Evolutionary conservation across 1,140 invertebrate genomes (phyloP), one percentile per base, ranked within the genome.

Genomic region (Ips nitidus): DNA sequence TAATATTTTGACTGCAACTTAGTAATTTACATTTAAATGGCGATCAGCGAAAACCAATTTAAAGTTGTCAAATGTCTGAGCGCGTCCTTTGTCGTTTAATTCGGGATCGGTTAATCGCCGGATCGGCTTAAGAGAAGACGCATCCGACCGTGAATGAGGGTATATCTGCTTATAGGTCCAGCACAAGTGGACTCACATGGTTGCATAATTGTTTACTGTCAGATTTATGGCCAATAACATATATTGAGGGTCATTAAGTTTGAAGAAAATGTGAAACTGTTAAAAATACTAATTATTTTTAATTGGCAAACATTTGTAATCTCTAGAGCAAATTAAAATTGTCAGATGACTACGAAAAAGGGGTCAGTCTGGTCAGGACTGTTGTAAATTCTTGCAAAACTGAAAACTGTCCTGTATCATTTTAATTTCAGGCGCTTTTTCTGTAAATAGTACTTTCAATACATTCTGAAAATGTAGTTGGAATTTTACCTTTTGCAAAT

Each of bases 41-140:
- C 72, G 76, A 77, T 78, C 76, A 72, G 60, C 71, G 74, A 75
- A 79, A 80, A 78, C 75, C 78, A 80, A 80, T 80, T 80, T 80
- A 79, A 79, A 80, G 74, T 80, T 80, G 78, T 80, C 78, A 80
- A 77, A 75, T 77, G 78, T 80, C 75, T 78, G 75, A 77, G 72
- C 76, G 78, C 67, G 73, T 76, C 77, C 77, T 77, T 80, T 80
- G 78, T 80, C 77, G 77, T 77, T 76, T 79, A 78, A 80, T 79
- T 80, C 78, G 71, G 72, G 74, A 77, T 78, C 77, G 69, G 71
- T 79, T 77, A 77, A 78, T 80, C 75, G 76, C 63, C 68, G 67
- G 50, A 52, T 41, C 52, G 66, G 71, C 66, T 68, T 68, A 68
- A 68, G 57, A 53, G 58, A 38, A 40, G 41, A 52, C 5, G 43